Evolutionary conservation across 1,140 invertebrate genomes (phyloP).

Genomic region (Drosophila rufa): DNA sequence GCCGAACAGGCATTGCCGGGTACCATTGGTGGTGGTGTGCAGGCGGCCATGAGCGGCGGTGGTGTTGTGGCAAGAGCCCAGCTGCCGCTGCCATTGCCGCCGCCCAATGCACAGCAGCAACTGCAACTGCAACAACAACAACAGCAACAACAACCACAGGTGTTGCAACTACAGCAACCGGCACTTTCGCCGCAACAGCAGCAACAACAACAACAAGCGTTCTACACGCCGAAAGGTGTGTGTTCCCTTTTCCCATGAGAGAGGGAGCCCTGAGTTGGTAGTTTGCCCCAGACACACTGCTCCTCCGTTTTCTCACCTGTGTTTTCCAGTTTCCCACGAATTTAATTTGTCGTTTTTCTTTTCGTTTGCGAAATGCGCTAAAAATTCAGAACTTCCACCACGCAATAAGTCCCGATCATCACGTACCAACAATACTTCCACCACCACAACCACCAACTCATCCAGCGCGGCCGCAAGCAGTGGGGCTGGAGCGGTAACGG

Average conservation of each 20-base stretch:
- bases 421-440: conserved; percentile 73
- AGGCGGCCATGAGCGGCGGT: conserved; percentile 77
- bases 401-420: conserved; percentile 84
- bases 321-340: conserved; percentile 25
- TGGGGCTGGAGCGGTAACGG: conserved; percentile 19
- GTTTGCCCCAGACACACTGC: conserved; percentile 29
- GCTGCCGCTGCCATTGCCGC: conserved; percentile 80
- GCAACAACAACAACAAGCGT: conserved; percentile 79
- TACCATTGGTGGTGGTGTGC: conserved; percentile 75
- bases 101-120: conserved; percentile 67
- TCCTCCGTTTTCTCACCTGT: conserved; percentile 48
- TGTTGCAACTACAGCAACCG: conserved; percentile 49
- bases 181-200: conserved; percentile 55
- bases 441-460: conserved; percentile 56
- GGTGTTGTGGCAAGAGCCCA: conserved; percentile 77
- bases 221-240: conserved; percentile 90
- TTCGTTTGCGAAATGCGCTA: conserved; percentile 42
- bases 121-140: conserved; percentile 68
- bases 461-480: conserved; percentile 58
- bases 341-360: conserved; percentile 64
- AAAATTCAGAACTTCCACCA: conserved; percentile 79
- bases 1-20: conserved; percentile 81
- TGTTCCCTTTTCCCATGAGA: conserved; percentile 21
- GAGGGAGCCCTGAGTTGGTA: conserved; percentile 40
- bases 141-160: conserved; percentile 64